Evolutionary conservation across 2,797 vertebrate genomes (phyloP).

Genomic region (Cynodonichthys magdalenae): DNA sequence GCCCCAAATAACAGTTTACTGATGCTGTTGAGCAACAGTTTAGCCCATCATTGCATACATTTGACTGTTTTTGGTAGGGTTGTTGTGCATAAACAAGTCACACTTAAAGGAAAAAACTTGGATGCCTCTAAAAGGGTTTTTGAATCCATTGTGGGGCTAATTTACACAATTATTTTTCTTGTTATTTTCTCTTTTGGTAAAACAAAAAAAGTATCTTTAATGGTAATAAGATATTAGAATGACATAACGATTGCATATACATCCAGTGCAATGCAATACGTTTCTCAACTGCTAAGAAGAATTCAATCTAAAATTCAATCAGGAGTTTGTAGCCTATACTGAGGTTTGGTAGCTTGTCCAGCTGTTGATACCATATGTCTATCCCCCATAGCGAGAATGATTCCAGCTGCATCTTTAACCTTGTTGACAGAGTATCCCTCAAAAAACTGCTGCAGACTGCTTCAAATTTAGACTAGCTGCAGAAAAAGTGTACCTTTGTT

Average conservation of each 20-base stretch:
- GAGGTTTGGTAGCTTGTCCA: not conserved
- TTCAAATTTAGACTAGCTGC: not conserved
- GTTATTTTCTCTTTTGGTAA: no score
- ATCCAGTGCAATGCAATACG: not conserved
- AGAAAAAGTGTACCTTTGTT: not conserved
- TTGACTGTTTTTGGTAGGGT: not conserved
- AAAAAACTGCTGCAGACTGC: constrained; percentile 2
- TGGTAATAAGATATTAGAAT: not conserved
- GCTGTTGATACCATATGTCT: not conserved
- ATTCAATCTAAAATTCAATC: constrained; percentile 5
- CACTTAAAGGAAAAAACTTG: not conserved
- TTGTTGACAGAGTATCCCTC: constrained; percentile 11
- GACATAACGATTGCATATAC: not conserved
- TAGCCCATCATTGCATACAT: constrained; percentile 4
- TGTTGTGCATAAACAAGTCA: not conserved
- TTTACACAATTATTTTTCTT: not conserved
- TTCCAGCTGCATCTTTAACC: constrained; percentile 2
- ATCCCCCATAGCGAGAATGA: not conserved
- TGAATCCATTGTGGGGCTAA: not conserved
- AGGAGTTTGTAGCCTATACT: not conserved
- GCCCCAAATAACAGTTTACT: constrained; percentile 47
- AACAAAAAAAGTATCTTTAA: not conserved
- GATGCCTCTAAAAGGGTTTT: not conserved
- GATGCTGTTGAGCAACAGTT: constrained; percentile 19
- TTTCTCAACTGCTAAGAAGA: not conserved